Evolutionary conservation across 1,140 invertebrate genomes (phyloP), one percentile per base, ranked within the genome.

Genomic region (Drosophila sturtevanti): DNA sequence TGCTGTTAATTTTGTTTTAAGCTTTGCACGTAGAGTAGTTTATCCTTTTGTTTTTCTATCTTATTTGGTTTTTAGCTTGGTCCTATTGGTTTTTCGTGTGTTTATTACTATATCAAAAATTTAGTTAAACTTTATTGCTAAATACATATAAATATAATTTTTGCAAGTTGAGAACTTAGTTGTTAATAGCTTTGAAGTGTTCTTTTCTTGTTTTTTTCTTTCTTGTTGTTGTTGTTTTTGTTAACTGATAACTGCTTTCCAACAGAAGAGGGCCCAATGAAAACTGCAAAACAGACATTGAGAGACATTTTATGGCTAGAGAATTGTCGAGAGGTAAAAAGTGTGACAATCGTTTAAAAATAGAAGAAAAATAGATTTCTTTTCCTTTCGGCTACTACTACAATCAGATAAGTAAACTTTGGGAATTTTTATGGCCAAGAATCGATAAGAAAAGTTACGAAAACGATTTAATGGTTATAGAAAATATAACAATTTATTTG

Each of bases 221-320:
- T n/a, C n/a, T n/a, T n/a, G n/a, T n/a, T n/a, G n/a, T n/a, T n/a
- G n/a, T 77, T 62, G 65, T 35, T 34, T 59, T 77, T 89, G 84
- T 89, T 89, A 89, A 84, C 84, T 89, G 69, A 89, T 62, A 84
- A 79, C 84, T 89, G 64, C 68, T 72, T 86, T 79, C 82, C 72
- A 67, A 70, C 71, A 67, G 70, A 78, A 31, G 12, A 31, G 12
- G 64, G 72, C 56, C 56, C 31, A 63, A 21, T 18, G 10, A 70
- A 48, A 68, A 81, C 81, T 86, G 81, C 81, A 65, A 85, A 65
- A 3, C 35, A 21, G 44, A 55, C 51, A 55, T 11, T 11, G 27
- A 10, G 6, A 18, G 11, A 34, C 14, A 55, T 55, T 5, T 5
- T 10, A 14, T 10, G 1, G 14, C 3, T 31, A 55, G 24, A 27